These are phyloP conservation scores for Scalopus aquaticus DNA, from an alignment of 2,113 vertebrate genomes.

Conservation along the genomic window DNA sequence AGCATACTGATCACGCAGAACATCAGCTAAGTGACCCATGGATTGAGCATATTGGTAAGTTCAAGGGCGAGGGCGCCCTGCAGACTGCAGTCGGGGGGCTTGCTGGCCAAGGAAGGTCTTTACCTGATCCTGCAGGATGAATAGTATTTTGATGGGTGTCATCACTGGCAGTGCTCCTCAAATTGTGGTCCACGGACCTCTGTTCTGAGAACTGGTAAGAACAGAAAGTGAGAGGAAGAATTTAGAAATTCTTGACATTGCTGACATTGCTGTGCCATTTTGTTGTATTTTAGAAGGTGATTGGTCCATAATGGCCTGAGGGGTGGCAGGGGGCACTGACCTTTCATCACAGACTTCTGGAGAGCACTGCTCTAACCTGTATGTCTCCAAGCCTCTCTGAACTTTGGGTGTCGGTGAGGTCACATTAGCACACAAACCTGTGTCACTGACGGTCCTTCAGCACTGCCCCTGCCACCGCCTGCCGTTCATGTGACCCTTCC, in stretches of 20 bases:
- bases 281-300: slow-evolving; percentile 25
- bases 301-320: neutral
- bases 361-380: neutral
- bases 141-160: neutral
- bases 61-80: neutral
- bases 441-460: neutral
- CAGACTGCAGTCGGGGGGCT: neutral
- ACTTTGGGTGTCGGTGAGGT: neutral
- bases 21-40: neutral
- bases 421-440: neutral
- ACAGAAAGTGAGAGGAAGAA: neutral
- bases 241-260: neutral
- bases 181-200: neutral
- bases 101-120: neutral
- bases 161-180: neutral
- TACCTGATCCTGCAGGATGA: neutral
- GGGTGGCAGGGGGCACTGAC: too few relatives aligned
- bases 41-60: neutral
- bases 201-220: neutral
- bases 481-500: neutral
- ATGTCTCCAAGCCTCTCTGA: neutral
- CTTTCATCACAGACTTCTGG: neutral
- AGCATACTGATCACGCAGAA: neutral
- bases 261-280: neutral
- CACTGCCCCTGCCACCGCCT: neutral